Conservation (phyloP, 1,140 invertebrate species). For the Physella acuta region DNA sequence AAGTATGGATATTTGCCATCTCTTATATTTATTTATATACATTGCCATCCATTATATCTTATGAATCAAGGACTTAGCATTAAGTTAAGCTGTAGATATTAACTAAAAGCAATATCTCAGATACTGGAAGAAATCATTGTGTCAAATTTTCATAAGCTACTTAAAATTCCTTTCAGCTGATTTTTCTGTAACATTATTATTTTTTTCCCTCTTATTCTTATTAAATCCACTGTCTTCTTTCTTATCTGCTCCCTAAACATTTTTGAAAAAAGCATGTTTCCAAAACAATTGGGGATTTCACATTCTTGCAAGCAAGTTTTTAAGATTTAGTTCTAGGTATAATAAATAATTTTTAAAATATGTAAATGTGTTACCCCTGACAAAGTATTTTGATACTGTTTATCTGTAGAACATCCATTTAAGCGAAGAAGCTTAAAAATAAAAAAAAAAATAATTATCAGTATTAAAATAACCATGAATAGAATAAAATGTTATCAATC, state of each 20-base stretch:
- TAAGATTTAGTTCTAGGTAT: background rate
- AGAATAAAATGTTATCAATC: background rate
- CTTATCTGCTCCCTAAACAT: background rate
- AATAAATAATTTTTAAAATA: background rate
- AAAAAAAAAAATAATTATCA: background rate
- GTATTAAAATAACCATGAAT: background rate
- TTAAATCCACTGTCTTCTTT: background rate
- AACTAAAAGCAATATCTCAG: too few species aligned
- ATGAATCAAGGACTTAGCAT: too few species aligned
- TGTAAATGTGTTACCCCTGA: background rate
- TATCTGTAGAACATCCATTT: slow-evolving; percentile 18
- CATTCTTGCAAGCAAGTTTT: background rate
- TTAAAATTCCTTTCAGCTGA: too few species aligned
- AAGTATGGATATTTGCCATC: too few species aligned
- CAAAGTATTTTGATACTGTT: slow-evolving; percentile 11
- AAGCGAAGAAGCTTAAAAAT: slow-evolving; percentile 3
- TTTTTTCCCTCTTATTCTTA: background rate
- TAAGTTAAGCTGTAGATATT: too few species aligned
- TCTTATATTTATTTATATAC: too few species aligned
- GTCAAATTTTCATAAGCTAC: too few species aligned
- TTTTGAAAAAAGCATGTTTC: background rate
- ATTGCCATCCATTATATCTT: too few species aligned
- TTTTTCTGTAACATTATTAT: background rate
- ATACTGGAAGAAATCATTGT: too few species aligned
- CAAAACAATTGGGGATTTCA: background rate